Base-by-base conservation (phyloP, 2,888 invertebrate genomes). In the Amphipyra berbera region DNA sequence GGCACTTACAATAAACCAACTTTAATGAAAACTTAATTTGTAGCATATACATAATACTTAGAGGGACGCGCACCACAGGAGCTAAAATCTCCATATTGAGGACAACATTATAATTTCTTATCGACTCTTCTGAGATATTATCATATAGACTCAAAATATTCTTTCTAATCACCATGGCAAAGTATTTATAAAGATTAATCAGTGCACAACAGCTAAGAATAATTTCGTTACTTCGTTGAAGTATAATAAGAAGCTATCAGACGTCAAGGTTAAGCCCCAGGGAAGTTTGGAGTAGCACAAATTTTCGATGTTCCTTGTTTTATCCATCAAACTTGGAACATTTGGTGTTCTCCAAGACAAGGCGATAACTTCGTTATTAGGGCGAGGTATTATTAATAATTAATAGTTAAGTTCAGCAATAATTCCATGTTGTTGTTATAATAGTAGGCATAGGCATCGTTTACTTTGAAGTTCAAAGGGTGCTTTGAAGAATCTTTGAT, bases 281-380 rank as follows among this genome's bases (percentile, higher is more conserved):
- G 65, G 48, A 66, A 70, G 61, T 73, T 73, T 41, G 41, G 47
- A 62, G 61, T 49, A 55, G 53, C 56, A 48, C 57, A 66, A 76
- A 61, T 65, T 63, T 70, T 70, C 66, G 50, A 45, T 68, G 66
- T 62, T 62, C 46, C 71, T 68, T 64, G 60, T 76, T 78, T 76
- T 62, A 70, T 66, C 63, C 68, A 78, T 73, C 73, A 78, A 78
- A 77, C 53, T 78, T 70, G 41, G 58, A 65, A 73, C 75, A 75
- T 64, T 77, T 52, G 61, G 66, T 66, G 71, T 66, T 78, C 45
- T 45, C 42, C 42, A 64, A 62, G 50, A 64, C 56, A 61, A 77
- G 64, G 21, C 78, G 52, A 59, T 61, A 78, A 76, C 76, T 78
- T 78, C 48, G 64, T 73, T 70, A 78, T 70, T 69, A 63, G 54